A percentile compares a stretch with the other conserved stretches of the same genome.
Conservation (phyloP, 2,113 vertebrate genomes). For the Rana temporaria region DNA sequence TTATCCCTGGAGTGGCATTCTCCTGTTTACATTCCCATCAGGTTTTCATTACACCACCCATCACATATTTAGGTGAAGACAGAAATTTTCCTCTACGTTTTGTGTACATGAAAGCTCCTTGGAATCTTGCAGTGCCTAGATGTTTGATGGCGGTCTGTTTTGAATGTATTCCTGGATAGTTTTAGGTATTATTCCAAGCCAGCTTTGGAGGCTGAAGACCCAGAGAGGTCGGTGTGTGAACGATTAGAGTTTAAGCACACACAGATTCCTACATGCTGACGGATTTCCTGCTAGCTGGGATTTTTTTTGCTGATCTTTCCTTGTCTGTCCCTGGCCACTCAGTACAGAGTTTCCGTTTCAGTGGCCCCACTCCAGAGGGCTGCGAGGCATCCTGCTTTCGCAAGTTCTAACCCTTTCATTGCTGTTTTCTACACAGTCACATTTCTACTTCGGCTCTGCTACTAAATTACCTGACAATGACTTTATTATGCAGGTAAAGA, state of each 20-base stretch:
- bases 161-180: not conserved
- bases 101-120: too few relatives aligned
- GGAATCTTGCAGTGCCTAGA: not conserved
- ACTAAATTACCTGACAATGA: too few relatives aligned
- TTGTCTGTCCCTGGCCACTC: conserved; percentile 53
- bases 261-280: conserved; percentile 49
- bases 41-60: too few relatives aligned
- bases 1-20: too few relatives aligned
- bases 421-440: not conserved
- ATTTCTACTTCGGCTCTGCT: too few relatives aligned
- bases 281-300: conserved; percentile 61
- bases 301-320: conserved; percentile 57
- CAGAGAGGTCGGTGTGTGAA: conserved; percentile 7
- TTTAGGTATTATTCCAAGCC: too few relatives aligned
- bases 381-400: conserved; percentile 13
- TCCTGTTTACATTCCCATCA: too few relatives aligned
- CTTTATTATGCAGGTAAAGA: too few relatives aligned
- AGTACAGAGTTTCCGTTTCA: conserved; percentile 47
- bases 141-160: not conserved
- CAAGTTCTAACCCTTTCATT: conserved; percentile 13
- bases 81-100: too few relatives aligned
- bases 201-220: not conserved
- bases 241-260: conserved; percentile 60
- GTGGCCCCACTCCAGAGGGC: conserved; percentile 17
- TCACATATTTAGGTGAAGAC: too few relatives aligned